phyloP scores from a whole-genome alignment of 2,113 vertebrate genomes.

The Mesitornis unicolor region DNA sequence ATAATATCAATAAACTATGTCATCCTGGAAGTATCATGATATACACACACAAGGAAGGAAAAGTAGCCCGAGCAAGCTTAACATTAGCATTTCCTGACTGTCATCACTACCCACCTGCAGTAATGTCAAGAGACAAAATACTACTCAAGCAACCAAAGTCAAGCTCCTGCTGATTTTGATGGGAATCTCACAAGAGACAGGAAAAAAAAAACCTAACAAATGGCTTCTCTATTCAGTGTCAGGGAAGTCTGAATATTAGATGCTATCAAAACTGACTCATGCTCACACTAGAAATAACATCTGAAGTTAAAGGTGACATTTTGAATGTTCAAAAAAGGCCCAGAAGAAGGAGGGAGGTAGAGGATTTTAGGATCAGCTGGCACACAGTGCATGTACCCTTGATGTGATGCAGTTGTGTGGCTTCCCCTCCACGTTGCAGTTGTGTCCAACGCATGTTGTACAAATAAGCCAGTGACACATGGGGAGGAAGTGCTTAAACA shows the following conservation, averaged over 20 bases:
- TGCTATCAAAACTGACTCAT: background rate
- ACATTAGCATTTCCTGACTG: background rate
- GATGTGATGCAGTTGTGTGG: background rate
- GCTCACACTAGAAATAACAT: background rate
- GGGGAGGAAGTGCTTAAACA: background rate
- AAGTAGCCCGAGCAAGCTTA: background rate
- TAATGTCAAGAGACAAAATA: background rate
- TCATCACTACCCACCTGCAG: background rate
- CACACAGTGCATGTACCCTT: background rate
- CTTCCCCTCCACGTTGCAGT: background rate
- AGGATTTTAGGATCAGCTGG: background rate
- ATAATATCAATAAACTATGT: background rate
- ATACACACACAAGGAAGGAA: background rate
- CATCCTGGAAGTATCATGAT: background rate
- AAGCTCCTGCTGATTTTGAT: background rate
- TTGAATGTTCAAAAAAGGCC: background rate
- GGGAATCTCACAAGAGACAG: background rate
- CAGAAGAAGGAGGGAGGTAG: background rate
- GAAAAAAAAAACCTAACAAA: background rate
- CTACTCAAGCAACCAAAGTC: background rate
- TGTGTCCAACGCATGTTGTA: background rate
- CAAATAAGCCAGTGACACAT: background rate
- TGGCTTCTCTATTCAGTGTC: background rate
- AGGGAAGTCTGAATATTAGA: background rate
- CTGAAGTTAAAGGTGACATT: background rate